Evolutionary conservation across 2,888 invertebrate genomes (phyloP).

Genomic region (Ectropis crepuscularia): DNA sequence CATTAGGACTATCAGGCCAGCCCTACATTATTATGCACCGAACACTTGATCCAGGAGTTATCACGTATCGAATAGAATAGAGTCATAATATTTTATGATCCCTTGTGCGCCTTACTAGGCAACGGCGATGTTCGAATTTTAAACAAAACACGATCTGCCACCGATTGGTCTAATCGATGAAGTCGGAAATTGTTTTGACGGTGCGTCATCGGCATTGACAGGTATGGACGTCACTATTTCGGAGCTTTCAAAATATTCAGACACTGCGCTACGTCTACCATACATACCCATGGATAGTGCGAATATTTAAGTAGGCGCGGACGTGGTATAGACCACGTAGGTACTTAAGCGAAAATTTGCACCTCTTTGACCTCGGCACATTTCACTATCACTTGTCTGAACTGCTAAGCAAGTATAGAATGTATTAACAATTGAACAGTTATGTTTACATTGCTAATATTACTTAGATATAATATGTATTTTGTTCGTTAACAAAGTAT

Average conservation of each 20-base stretch:
- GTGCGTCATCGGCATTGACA: slow-evolving; percentile 28
- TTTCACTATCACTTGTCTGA: neutral
- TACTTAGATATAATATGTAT: too few relatives aligned
- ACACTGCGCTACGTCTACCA: slow-evolving; percentile 12
- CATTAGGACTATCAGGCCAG: slow-evolving; percentile 60
- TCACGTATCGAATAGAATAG: slow-evolving; percentile 84
- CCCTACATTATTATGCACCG: slow-evolving; percentile 81
- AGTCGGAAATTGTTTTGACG: slow-evolving; percentile 49
- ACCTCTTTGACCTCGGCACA: neutral
- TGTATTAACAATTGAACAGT: too few relatives aligned
- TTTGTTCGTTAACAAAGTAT: too few relatives aligned
- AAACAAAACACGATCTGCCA: slow-evolving; percentile 66
- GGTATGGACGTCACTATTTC: slow-evolving; percentile 24
- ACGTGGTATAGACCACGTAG: slow-evolving; percentile 4
- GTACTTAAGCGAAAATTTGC: slow-evolving; percentile 3
- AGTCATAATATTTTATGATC: slow-evolving; percentile 82
- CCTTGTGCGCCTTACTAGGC: slow-evolving; percentile 81
- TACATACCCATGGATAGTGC: neutral
- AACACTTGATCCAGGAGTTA: slow-evolving; percentile 77
- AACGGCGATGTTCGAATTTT: slow-evolving; percentile 76
- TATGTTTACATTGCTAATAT: too few relatives aligned
- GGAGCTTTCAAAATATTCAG: slow-evolving; percentile 24
- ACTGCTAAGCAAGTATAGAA: neutral
- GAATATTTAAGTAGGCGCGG: slow-evolving; percentile 4
- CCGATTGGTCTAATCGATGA: slow-evolving; percentile 54